A percentile compares a stretch with the other conserved stretches of the same genome.
These are phyloP conservation scores for Manis crassicaudata DNA, from an alignment of 2,797 vertebrate genomes.

Conservation along the genomic window DNA sequence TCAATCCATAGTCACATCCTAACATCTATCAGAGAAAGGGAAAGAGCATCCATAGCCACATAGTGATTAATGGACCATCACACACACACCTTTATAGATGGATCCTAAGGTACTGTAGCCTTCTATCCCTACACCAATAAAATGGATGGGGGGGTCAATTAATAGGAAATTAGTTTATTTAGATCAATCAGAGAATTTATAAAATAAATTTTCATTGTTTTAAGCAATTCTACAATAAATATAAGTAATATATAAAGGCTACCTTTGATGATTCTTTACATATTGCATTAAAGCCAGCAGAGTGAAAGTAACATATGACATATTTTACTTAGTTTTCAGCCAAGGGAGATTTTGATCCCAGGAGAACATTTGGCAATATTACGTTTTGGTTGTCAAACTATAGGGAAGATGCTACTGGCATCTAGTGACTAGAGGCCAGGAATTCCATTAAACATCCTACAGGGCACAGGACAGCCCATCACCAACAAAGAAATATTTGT, in stretches of 20 bases:
- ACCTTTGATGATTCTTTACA: neutral
- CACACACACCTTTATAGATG: neutral
- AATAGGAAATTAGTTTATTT: neutral
- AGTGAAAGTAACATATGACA: neutral
- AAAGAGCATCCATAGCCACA: neutral
- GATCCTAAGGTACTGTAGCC: neutral
- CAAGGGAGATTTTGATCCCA: neutral
- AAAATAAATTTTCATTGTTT: neutral
- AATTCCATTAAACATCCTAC: neutral
- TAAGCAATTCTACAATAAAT: neutral
- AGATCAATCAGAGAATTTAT: neutral
- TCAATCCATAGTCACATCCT: neutral
- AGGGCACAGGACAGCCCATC: neutral
- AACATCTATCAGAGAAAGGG: neutral
- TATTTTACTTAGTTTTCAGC: slow-evolving; percentile 10
- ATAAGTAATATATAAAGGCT: neutral
- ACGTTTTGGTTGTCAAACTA: neutral
- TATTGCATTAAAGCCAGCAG: neutral
- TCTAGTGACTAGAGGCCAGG: neutral
- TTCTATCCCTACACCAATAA: neutral
- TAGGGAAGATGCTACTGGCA: neutral
- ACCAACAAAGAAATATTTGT: neutral
- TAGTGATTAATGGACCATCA: neutral
- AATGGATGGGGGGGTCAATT: neutral
- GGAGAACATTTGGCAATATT: neutral